Evolutionary conservation across 2,797 vertebrate species (phyloP), one percentile per base, ranked within the genome.

Genomic region (Leptoclinus maculatus): DNA sequence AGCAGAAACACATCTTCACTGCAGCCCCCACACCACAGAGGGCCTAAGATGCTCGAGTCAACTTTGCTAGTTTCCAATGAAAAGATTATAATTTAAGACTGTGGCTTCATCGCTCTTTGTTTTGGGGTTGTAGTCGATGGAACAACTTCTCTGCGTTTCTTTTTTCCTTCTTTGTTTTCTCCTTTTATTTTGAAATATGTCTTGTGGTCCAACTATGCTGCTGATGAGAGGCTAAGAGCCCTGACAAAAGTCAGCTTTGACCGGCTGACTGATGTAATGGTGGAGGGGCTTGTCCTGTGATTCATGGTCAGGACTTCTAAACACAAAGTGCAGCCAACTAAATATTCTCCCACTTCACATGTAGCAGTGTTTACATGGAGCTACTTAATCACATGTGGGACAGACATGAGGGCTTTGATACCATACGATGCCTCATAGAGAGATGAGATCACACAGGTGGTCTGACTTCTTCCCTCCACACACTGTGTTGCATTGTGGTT

Each of bases 321-420:
- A 68, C 12, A 7, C 3, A 62, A 68, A 64, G 66, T 65, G 38
- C 34, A 72, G 59, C 49, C 41, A 14, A 14, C 60, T 8, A 47
- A 39, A 63, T 34, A 62, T 74, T 10, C 66, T 38, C 71, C 83
- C 67, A 58, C 51, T 41, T 76, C 65, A 75, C 87, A 74, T 88
- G 89, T 89, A 92, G 89, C 86, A 71, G 70, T 65, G 84, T 88
- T 85, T 89, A 83, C 83, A 81, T 89, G 90, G 84, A 87, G 88
- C 87, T 80, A 71, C 71, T 70, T 47, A 47, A 57, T 76, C 66
- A 81, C 68, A 69, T 32, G 57, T 74, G 66, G 76, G 80, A 79
- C 69, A 82, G 58, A 83, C 68, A 66, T 56, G 83, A 91, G 88
- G 90, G 85, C 89, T 92, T 83, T 84, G 65, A 87, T 78, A 87